phyloP scores from a whole-genome alignment of 2,797 vertebrate species.

The Microctenopoma lineatum region DNA sequence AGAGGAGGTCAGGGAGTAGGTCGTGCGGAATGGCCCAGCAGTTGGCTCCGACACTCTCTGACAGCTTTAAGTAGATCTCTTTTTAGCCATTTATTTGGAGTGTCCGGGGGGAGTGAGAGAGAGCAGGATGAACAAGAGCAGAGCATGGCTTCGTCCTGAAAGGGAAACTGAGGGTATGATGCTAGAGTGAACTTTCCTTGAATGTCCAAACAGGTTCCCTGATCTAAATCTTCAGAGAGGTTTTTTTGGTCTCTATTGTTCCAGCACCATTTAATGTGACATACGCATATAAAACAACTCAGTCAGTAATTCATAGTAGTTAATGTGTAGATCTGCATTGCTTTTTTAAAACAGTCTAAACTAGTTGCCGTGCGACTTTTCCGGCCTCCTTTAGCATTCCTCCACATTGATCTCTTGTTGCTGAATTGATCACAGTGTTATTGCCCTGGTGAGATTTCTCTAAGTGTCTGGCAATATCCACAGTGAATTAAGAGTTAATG shows the following conservation, averaged over 20 bases:
- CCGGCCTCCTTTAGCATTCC: no score
- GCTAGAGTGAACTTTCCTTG: constrained; percentile 40
- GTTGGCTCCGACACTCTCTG: constrained; percentile 86
- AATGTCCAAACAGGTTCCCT: constrained; percentile 24
- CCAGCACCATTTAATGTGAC: not conserved
- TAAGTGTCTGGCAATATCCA: no score
- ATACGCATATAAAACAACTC: not conserved
- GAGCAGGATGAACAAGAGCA: constrained; percentile 69
- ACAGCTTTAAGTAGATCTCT: constrained; percentile 88
- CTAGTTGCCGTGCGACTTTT: no score
- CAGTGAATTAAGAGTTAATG: no score
- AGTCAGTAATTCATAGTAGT: no score
- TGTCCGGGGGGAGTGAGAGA: constrained; percentile 62
- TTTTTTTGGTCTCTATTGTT: constrained; percentile 1
- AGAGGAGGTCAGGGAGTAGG: constrained; percentile 85
- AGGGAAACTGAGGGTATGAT: constrained; percentile 51
- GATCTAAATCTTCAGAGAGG: constrained; percentile 6
- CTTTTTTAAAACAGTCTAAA: constrained; percentile 4
- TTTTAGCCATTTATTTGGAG: constrained; percentile 85
- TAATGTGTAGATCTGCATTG: no score
- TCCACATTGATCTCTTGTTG: no score
- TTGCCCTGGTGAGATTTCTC: no score
- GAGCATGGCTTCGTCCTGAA: constrained; percentile 68
- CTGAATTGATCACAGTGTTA: no score
- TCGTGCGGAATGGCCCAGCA: constrained; percentile 86